These are phyloP conservation scores for Drosophila subpulchrella DNA, from an alignment of 1,140 invertebrate species.

Conservation along the genomic window DNA sequence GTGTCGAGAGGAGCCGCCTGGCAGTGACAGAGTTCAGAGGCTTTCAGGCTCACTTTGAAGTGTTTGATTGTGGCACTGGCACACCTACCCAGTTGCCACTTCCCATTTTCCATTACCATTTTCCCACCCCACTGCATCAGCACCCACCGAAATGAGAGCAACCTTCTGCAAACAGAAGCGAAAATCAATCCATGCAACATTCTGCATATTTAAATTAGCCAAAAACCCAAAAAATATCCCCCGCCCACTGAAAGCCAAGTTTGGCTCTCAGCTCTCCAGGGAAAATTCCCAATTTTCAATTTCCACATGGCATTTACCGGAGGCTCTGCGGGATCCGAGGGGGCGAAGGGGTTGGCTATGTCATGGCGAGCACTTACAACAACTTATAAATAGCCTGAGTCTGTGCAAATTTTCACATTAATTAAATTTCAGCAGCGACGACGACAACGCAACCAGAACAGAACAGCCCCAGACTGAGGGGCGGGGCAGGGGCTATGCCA, in stretches of 20 bases:
- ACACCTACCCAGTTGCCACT: constrained; percentile 32
- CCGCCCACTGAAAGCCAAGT: not conserved
- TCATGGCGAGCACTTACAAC: constrained; percentile 74
- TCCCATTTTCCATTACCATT: not conserved
- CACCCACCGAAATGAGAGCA: constrained; percentile 29
- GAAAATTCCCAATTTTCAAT: constrained; percentile 47
- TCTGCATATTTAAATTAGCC: constrained; percentile 52
- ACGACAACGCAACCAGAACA: constrained; percentile 53
- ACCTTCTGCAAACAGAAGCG: constrained; percentile 36
- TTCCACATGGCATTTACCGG: constrained; percentile 44
- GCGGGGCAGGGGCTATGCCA: not conserved
- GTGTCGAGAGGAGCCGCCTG: constrained; percentile 47
- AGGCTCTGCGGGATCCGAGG: not conserved
- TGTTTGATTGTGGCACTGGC: constrained; percentile 46
- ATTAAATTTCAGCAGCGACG: constrained; percentile 77
- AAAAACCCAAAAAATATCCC: constrained; percentile 17
- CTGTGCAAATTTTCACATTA: constrained; percentile 84
- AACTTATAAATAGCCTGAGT: constrained; percentile 82
- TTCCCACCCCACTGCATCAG: constrained; percentile 1
- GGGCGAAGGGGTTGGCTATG: constrained; percentile 26
- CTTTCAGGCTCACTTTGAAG: constrained; percentile 47
- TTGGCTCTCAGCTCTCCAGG: constrained; percentile 25
- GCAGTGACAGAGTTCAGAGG: constrained; percentile 48
- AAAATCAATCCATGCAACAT: constrained; percentile 52
- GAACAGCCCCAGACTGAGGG: constrained; percentile 14